Evolutionary conservation across 2,797 vertebrate species (phyloP), one percentile per base, ranked within the genome.

Genomic region (Argya squamiceps): DNA sequence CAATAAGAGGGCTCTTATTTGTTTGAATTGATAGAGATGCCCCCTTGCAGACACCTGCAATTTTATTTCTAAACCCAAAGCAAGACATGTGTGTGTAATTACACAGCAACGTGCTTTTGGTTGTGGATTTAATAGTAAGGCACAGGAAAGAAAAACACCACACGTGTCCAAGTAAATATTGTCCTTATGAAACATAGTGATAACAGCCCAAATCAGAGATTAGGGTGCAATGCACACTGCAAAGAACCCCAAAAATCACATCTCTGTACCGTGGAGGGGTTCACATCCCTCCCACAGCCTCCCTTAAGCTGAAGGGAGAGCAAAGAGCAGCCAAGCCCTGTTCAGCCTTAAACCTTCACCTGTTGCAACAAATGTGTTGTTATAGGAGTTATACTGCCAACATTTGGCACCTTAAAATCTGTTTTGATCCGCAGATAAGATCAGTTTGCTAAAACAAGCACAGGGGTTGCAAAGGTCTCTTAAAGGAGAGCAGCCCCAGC

Each of bases 381-480:
- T 88, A 49, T 2, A 75, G 82, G 73, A 93, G 89, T 65, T 60
- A 50, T 0, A 75, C n/a, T 84, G 85, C 23, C 78, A 71, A 32
- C 9, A 32, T 76, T 53, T 85, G 70, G 37, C 92, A 93, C 85
- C 44, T 88, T 60, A 88, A 78, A 94, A 88, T 84, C 83, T 84
- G 90, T 92, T 94, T 82, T 79, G 64, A 95, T 82, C 80, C 67
- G 26, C 76, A 91, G 92, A 94, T 97, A 96, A 96, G 89, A 95
- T 88, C 91, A 60, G 55, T 81, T 86, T 39, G 20, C 65, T 91
- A 84, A 93, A 94, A 90, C 50, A 84, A 93, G 83, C 75, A 30
- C 67, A 34, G 88, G 29, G 95, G 89, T 90, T 92, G 88, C 92
- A 95, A 94, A 92, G 91, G 69, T 84, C 73, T 88, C 0, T 82